phyloP scores from a whole-genome alignment of 2,888 invertebrate species.

The Brachyptera risi region DNA sequence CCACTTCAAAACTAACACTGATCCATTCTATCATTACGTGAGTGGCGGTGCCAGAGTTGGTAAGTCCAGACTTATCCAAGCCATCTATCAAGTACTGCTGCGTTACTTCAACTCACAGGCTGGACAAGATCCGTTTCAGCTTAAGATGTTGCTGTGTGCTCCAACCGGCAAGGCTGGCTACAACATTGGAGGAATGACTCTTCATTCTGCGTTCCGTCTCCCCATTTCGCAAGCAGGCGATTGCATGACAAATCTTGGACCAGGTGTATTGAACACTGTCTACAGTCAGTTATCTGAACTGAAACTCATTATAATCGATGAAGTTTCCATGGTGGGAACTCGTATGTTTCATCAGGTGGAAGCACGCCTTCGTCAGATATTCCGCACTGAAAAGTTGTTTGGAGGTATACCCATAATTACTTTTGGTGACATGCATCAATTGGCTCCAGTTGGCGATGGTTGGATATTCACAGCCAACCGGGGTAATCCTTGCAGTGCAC shows the following conservation, averaged over 20 bases:
- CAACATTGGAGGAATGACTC: conserved; percentile 33
- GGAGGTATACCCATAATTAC: conserved; percentile 28
- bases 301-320: conserved; percentile 33
- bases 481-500: conserved; percentile 34
- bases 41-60: conserved; percentile 39
- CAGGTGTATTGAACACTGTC: conserved; percentile 26
- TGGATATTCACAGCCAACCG: background rate
- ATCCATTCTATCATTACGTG: conserved; percentile 33
- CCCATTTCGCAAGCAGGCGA: conserved; percentile 28
- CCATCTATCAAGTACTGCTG: conserved; percentile 36
- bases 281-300: conserved; percentile 25
- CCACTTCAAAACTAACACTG: background rate
- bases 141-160: conserved; percentile 33
- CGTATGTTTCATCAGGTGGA: conserved; percentile 18
- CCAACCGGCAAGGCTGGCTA: conserved; percentile 33
- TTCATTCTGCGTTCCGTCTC: conserved; percentile 36
- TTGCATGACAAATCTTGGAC: conserved; percentile 23
- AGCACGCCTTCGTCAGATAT: conserved; percentile 29
- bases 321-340: conserved; percentile 32
- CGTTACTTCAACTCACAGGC: conserved; percentile 32
- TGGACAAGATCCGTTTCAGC: conserved; percentile 32
- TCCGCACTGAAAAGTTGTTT: conserved; percentile 17
- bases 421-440: conserved; percentile 35
- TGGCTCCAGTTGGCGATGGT: conserved; percentile 34
- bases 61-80: conserved; percentile 37